phyloP scores from a whole-genome alignment of 2,888 invertebrate genomes.

The Terebella lapidaria region DNA sequence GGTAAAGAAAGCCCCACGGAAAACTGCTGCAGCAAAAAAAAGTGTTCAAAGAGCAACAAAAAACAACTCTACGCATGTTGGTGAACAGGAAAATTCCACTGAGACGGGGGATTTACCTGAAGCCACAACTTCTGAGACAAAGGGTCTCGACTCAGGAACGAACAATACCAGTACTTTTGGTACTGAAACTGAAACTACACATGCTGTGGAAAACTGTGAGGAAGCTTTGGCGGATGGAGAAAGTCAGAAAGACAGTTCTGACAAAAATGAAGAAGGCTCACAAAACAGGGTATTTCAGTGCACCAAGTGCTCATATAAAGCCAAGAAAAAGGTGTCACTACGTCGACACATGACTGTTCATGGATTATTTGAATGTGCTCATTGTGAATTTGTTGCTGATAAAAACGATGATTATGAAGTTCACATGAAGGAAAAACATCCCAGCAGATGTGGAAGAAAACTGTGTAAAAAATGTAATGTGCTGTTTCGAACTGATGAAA shows the following conservation, averaged over 20 bases:
- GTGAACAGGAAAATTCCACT: too few species aligned
- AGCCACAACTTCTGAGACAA: too few species aligned
- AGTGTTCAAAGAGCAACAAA: not conserved
- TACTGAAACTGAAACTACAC: too few species aligned
- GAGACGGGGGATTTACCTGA: too few species aligned
- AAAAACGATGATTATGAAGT: constrained; percentile 34
- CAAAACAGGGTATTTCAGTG: not conserved
- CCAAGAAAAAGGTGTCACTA: constrained; percentile 1
- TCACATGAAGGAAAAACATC: constrained; percentile 39
- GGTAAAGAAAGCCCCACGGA: not conserved
- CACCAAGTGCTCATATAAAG: not conserved
- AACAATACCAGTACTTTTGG: too few species aligned
- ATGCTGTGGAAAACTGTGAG: not conserved
- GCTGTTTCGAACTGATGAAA: constrained; percentile 15
- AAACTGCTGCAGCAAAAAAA: not conserved
- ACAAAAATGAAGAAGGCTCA: not conserved
- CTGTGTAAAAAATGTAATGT: constrained; percentile 44
- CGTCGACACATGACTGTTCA: constrained; percentile 14
- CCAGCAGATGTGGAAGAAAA: constrained; percentile 41
- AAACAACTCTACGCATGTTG: too few species aligned
- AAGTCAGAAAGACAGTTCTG: not conserved
- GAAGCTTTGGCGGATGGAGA: not conserved
- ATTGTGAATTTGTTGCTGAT: constrained; percentile 38
- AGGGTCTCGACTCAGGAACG: too few species aligned
- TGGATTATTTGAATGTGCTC: constrained; percentile 36